Evolutionary conservation across 2,888 invertebrate species (phyloP).

Genomic region (Camptogramma bilineatum): DNA sequence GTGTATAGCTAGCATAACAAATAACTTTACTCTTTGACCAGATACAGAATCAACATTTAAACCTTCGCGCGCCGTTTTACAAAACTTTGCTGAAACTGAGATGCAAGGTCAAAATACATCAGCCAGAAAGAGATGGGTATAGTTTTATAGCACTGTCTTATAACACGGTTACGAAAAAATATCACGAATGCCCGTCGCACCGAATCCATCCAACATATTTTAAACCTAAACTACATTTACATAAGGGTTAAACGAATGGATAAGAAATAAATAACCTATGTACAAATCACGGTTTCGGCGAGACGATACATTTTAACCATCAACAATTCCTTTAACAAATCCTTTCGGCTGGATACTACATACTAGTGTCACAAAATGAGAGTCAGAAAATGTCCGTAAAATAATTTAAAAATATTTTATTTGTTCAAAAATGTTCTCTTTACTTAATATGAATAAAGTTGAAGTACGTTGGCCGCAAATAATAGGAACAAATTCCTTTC

Average conservation of each 20-base stretch:
- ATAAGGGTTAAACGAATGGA: conserved; percentile 49
- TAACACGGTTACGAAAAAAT: conserved; percentile 66
- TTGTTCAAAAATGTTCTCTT: background rate
- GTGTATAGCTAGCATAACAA: conserved; percentile 71
- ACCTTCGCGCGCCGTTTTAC: conserved; percentile 17
- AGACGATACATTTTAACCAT: conserved; percentile 49
- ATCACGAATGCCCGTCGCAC: conserved; percentile 58
- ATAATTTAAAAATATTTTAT: background rate
- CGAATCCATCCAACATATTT: conserved; percentile 42
- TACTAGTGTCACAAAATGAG: conserved; percentile 15
- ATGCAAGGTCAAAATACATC: background rate
- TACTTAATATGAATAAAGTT: background rate
- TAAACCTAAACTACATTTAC: conserved; percentile 49
- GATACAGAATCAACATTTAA: conserved; percentile 58
- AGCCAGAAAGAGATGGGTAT: conserved; percentile 4
- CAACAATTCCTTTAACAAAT: conserved; percentile 72
- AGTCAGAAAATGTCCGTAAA: conserved; percentile 1
- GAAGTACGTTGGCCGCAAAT: conserved; percentile 29
- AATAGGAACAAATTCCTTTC: conserved; percentile 26
- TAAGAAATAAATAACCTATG: conserved; percentile 66
- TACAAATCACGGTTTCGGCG: conserved; percentile 58
- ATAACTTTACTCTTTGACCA: conserved; percentile 69
- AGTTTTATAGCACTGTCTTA: conserved; percentile 45
- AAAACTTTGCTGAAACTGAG: conserved; percentile 13
- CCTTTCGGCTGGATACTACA: conserved; percentile 46